phyloP scores from a whole-genome alignment of 2,797 vertebrate species.

The Allobates femoralis region DNA sequence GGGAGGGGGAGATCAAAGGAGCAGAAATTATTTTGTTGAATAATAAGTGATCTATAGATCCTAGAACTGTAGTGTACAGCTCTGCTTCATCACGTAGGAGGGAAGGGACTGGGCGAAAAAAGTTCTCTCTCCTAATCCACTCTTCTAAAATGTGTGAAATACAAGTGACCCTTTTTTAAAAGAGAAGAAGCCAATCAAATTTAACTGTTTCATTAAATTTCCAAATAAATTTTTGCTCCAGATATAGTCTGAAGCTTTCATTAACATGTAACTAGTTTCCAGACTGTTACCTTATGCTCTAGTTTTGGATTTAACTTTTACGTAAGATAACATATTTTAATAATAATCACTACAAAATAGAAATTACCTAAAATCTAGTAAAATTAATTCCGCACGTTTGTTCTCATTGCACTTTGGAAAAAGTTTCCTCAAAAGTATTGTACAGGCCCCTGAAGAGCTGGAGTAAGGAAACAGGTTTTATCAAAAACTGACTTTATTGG shows the following conservation, averaged over 20 bases:
- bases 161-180: no score
- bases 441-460: background rate
- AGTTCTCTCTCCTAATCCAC: no score
- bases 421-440: constrained; percentile 21
- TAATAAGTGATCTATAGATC: no score
- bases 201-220: no score
- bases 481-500: constrained; percentile 39
- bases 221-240: no score
- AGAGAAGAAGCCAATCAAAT: no score
- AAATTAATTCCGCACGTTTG: constrained; percentile 2
- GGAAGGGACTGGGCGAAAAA: no score
- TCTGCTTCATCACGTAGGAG: no score
- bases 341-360: background rate
- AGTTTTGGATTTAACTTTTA: background rate
- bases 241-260: background rate
- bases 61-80: no score
- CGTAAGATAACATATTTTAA: background rate
- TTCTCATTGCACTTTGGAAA: constrained; percentile 5
- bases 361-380: background rate
- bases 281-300: background rate
- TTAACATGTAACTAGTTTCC: background rate
- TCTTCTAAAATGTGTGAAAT: no score
- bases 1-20: no score
- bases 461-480: constrained; percentile 39
- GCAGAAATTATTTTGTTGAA: no score